Base-by-base conservation (phyloP, 2,888 invertebrate genomes). In the Alloplasta piceator region DNA sequence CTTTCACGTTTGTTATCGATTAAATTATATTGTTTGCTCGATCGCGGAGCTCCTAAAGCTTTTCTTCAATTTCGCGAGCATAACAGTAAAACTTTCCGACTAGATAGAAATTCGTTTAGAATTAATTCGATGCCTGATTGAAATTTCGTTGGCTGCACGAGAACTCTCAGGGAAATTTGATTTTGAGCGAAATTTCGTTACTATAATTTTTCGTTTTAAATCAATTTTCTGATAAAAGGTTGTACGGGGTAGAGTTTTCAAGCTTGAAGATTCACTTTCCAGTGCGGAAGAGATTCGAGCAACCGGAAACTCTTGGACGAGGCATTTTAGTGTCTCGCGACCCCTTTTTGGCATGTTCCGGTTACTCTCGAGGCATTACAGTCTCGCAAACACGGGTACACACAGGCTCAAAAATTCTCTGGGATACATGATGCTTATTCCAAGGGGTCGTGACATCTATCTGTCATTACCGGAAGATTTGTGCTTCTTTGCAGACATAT, bases 301-400 rank as follows among this genome's bases (percentile, higher is more conserved):
- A 66, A 14, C 50, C 4, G 67, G 39, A 63, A 73, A 55, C 14
- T 56, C 39, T 48, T 58, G 14, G 41, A 63, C 41, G 55, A 56
- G 63, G 48, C 81, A 26, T 83, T 82, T 80, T 9, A 67, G 50
- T 38, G 66, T 66, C 78, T 78, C 26, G 26, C 26, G 26, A 84
- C 84, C 84, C 86, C 80, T 83, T 64, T 26, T 86, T 83, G 86
- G 86, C 85, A 83, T 86, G 85, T 86, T 82, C 77, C 83, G 64
- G 74, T 50, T 52, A 60, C 56, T 46, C 50, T 56, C 36, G 36
- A 86, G 85, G 80, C 79, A 64, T 55, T 38, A 26, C 26, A 3
- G 3, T 26, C 26, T 26, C 26, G 26, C 26, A 26, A 26, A 26
- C 26, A 26, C 26, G 26, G 26, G 26, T 3, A 26, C 26, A 26